Base-by-base conservation (phyloP, 2,113 vertebrate species). In the Pachycephala philippinensis region DNA sequence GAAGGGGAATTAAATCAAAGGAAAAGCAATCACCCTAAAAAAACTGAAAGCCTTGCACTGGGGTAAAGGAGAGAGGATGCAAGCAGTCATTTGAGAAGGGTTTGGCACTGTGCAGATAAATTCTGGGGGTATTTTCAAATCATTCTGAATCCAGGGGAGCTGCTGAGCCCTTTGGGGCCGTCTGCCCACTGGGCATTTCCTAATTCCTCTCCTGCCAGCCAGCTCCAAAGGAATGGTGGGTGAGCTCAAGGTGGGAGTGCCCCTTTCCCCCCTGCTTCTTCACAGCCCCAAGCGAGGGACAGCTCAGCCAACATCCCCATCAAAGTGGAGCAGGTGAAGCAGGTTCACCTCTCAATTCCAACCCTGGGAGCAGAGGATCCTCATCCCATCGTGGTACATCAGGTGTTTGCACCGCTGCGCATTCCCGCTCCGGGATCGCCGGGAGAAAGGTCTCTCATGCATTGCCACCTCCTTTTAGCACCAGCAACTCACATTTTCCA, bases 391-490 rank as follows among this genome's bases (percentile, higher is more conserved):
- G 7, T 4, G 24, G 50, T 54, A 69, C 42, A 39, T 80, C 40
- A 83, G 2, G 23, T 3, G 17, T 56, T 80, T 22, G 50, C 63
- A 50, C 70, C 27, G 1, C 49, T 93, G 89, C 92, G 57, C 85
- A 28, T 57, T 66, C 20, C 42, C 3, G 0, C 69, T 33, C 37
- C 0, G 2, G 37, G 57, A 65, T 5, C 0, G 15, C 75, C 2
- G 0, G 71, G 75, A 70, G 66, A 89, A 96, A 87, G 53, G 65
- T 89, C 66, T 7, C n/a, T 69, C 33, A 6, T 13, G 68, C 33
- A 2, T 23, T 95, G 71, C 45, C 82, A 88, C 66, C 84, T 95
- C 63, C 66, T 91, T 90, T 88, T 44, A 87, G 42, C 30, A 65
- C 26, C 33, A 76, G 59, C 19, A 61, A 18, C 45, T 95, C 39